A percentile compares a stretch with the other conserved stretches of the same genome.
phyloP scores from a whole-genome alignment of 2,113 vertebrate species.

The Hypocryptadius cinnamomeus region DNA sequence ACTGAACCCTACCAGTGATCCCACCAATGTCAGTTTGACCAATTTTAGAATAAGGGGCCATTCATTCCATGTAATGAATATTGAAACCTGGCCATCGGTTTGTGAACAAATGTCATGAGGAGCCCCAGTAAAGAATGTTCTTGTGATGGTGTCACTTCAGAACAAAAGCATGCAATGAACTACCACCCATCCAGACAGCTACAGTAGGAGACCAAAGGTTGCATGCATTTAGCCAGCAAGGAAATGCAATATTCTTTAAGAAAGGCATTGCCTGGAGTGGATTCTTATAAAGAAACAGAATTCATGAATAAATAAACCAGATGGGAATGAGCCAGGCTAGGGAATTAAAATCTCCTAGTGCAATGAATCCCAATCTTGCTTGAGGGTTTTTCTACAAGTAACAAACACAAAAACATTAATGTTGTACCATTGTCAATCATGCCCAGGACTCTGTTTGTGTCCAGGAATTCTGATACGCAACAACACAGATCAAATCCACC shows the following conservation, averaged over 20 bases:
- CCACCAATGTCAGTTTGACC: background rate
- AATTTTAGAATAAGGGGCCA: background rate
- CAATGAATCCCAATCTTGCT: background rate
- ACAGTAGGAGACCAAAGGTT: background rate
- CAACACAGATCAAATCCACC: background rate
- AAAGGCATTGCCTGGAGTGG: background rate
- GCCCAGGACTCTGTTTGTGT: background rate
- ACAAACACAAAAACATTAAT: background rate
- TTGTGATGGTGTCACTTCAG: background rate
- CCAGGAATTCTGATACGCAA: background rate
- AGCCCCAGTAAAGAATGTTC: background rate
- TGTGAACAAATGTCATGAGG: background rate
- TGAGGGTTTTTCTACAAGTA: background rate
- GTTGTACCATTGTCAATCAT: background rate
- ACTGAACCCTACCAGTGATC: background rate
- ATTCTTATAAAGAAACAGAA: conserved; percentile 21
- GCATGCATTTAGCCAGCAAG: background rate
- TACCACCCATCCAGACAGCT: background rate
- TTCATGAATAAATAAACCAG: conserved; percentile 31
- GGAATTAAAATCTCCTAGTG: background rate
- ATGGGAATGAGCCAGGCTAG: background rate
- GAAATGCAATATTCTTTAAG: background rate
- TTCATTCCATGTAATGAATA: background rate
- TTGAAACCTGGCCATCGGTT: background rate
- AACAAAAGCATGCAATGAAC: background rate